Evolutionary conservation across 1,140 invertebrate genomes (phyloP), one percentile per base, ranked within the genome.

Genomic region (Tigriopus japonicus): DNA sequence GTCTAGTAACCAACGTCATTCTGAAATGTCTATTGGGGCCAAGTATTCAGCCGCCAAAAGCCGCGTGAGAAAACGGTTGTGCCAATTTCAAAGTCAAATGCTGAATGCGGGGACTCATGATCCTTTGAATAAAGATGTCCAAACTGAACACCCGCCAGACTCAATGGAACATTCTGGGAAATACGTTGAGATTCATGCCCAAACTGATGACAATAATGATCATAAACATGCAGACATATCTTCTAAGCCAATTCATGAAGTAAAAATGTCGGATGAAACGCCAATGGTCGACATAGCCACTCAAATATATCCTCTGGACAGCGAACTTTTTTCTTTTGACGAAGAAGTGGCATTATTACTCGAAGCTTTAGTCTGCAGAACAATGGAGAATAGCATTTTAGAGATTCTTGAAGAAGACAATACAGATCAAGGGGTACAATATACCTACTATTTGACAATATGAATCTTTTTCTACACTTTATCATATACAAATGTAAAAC

Each of bases 321-420:
- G 6, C 14, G 28, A 58, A 7, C 28, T 58, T 2, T 58, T 58
- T 58, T n/a, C 17, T 42, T 58, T 58, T 42, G 56, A 58, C 42
- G 41, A 58, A 42, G 56, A 58, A 42, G 56, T 58, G 41, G 42
- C 28, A 14, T 7, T 54, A 6, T 21, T 54, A n/a, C 52, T 54
- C 7, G 52, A 54, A 28, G 52, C 14, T 54, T 28, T 54, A 6
- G 52, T 54, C 17, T 21, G 52, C n/a, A 54, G 35, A 54, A 54
- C 52, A 19, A 15, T 54, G 17, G 52, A 54, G 35, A 21, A 54
- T 21, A 23, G 19, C 21, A 15, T 54, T 21, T 23, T 54, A 15
- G 52, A 54, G 24, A 28, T 54, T 28, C 19, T 54, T 6, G 52
- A 54, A 13, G 52, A 54, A 54, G 52, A 54, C 9, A 35, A 35